A percentile compares a stretch with the other conserved stretches of the same genome.
Conservation (phyloP, 1,140 invertebrate genomes). For the Euura saliciscinereae region DNA sequence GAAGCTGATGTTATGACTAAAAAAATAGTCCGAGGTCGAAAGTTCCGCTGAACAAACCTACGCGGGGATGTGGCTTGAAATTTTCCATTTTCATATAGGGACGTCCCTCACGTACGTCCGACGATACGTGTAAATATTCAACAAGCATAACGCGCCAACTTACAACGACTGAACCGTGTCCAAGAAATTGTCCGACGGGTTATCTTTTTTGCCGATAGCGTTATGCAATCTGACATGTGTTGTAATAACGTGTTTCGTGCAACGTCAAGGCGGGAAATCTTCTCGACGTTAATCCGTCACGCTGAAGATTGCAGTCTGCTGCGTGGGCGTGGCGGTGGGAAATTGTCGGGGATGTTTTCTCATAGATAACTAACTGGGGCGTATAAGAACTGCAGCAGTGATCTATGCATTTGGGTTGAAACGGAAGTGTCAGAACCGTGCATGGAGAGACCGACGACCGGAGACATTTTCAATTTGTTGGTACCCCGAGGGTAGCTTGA, state of each 20-base stretch:
- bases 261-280: background rate
- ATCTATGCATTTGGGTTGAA: too few species aligned
- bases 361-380: too few species aligned
- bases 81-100: too few species aligned
- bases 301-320: too few species aligned
- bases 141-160: background rate
- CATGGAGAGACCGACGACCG: too few species aligned
- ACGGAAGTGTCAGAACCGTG: too few species aligned
- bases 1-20: background rate
- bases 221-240: too few species aligned
- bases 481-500: background rate
- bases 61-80: too few species aligned
- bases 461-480: background rate
- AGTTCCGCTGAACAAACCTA: background rate
- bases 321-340: too few species aligned
- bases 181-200: background rate
- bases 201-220: too few species aligned
- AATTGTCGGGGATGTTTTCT: too few species aligned
- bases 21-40: background rate
- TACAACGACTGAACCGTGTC: background rate
- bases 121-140: conserved; percentile 1
- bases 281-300: background rate
- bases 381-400: too few species aligned
- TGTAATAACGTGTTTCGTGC: background rate
- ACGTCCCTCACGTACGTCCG: background rate